These are phyloP conservation scores for Beaufortia kweichowensis DNA, from an alignment of 2,113 vertebrate species.

Conservation along the genomic window DNA sequence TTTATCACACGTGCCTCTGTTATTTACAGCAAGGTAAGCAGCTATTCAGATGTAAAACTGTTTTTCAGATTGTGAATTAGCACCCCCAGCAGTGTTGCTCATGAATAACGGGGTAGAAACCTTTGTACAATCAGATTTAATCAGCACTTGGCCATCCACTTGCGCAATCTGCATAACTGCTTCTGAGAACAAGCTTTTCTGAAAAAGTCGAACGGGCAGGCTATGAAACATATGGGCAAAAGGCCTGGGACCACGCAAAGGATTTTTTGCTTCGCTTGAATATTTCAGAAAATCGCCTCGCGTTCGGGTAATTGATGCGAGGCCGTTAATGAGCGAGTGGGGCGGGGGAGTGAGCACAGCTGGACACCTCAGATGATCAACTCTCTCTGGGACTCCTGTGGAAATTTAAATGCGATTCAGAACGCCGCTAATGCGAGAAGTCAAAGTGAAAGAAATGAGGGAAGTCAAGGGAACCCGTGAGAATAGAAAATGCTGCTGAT, in stretches of 20 bases:
- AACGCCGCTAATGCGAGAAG: slow-evolving; percentile 36
- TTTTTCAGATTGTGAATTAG: neutral
- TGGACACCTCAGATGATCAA: slow-evolving; percentile 60
- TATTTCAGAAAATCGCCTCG: slow-evolving; percentile 41
- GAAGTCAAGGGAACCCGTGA: neutral
- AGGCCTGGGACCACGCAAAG: neutral
- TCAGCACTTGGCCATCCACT: neutral
- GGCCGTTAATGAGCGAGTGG: slow-evolving; percentile 52
- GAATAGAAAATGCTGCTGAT: neutral
- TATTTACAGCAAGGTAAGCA: neutral
- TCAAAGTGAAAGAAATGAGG: neutral
- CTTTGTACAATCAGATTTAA: slow-evolving; percentile 8
- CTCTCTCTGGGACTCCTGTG: slow-evolving; percentile 49
- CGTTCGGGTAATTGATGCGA: slow-evolving; percentile 60
- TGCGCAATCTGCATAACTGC: slow-evolving; percentile 8
- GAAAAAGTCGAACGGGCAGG: slow-evolving; percentile 18
- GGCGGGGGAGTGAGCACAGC: slow-evolving; percentile 57
- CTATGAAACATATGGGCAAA: slow-evolving; percentile 3
- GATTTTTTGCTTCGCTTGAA: slow-evolving; percentile 31
- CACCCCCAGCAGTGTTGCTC: neutral
- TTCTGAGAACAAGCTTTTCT: slow-evolving; percentile 17
- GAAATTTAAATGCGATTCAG: slow-evolving; percentile 48
- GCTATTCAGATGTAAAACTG: slow-evolving; percentile 21
- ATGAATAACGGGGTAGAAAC: slow-evolving; percentile 1
- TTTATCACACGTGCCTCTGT: neutral